A percentile compares a stretch with the other conserved stretches of the same genome.
phyloP scores from a whole-genome alignment of 1,140 invertebrate genomes.

The Coenobita brevimanus region DNA sequence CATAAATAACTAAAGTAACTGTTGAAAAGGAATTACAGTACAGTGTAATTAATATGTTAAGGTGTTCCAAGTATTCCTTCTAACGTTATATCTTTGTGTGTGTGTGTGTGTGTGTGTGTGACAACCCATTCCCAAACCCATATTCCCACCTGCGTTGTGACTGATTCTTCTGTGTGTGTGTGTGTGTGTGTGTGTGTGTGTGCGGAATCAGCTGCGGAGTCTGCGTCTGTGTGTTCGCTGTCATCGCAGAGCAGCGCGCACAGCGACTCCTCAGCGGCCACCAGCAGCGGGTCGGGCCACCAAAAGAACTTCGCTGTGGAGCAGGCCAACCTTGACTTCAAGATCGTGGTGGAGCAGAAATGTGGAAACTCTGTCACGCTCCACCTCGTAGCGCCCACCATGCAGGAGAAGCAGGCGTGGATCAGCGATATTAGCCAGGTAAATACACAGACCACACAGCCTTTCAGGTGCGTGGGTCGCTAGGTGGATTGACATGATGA shows the following conservation, averaged over 20 bases:
- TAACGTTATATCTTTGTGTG: no score
- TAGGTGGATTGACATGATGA: no score
- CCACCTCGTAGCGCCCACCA: constrained; percentile 86
- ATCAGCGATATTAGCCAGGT: constrained; percentile 92
- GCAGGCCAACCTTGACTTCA: constrained; percentile 90
- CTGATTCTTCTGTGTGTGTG: no score
- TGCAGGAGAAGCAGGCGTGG: constrained; percentile 95
- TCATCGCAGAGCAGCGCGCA: constrained; percentile 78
- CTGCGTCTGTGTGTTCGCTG: constrained; percentile 77
- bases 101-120: no score
- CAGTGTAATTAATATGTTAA: no score
- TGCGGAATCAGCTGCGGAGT: constrained; percentile 72
- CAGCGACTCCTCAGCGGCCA: constrained; percentile 75
- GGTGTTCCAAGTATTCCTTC: no score
- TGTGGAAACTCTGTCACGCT: constrained; percentile 77
- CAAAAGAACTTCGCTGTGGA: constrained; percentile 71
- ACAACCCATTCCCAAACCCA: neutral
- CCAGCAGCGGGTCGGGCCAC: constrained; percentile 70
- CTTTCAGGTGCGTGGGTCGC: no score
- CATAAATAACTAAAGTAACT: no score
- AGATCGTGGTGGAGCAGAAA: constrained; percentile 84
- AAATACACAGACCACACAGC: no score
- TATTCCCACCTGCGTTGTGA: no score
- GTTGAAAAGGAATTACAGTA: no score
- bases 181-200: no score